Evolutionary conservation across 1,140 invertebrate genomes (phyloP).

Genomic region (Apis laboriosa): DNA sequence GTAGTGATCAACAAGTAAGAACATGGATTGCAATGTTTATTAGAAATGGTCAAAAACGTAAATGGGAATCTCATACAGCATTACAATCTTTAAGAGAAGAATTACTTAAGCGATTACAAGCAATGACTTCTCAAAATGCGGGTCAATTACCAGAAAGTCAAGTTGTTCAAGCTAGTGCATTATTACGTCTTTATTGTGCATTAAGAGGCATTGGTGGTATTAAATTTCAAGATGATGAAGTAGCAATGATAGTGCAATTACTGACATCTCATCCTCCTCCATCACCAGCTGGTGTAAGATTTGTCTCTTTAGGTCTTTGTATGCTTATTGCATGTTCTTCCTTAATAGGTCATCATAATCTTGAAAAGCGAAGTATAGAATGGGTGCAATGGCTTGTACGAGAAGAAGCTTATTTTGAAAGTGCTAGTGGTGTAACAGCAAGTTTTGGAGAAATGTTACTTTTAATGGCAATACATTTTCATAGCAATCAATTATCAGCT

Average conservation of each 20-base stretch:
- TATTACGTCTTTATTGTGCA: constrained; percentile 94
- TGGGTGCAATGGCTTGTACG: constrained; percentile 97
- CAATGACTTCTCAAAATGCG: constrained; percentile 82
- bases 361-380: constrained; percentile 94
- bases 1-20: constrained; percentile 93
- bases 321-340: constrained; percentile 97
- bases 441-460: constrained; percentile 98
- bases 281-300: constrained; percentile 93
- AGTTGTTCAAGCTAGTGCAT: constrained; percentile 90
- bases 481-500: constrained; percentile 94
- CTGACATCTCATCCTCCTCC: constrained; percentile 95
- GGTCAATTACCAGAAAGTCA: constrained; percentile 84
- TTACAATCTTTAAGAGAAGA: constrained; percentile 90
- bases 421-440: constrained; percentile 88
- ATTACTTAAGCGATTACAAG: constrained; percentile 86
- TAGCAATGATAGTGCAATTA: constrained; percentile 90
- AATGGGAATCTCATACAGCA: constrained; percentile 87
- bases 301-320: constrained; percentile 95
- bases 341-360: constrained; percentile 88
- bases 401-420: constrained; percentile 93
- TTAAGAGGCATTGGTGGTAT: constrained; percentile 95
- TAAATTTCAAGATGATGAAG: constrained; percentile 97
- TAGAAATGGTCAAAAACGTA: constrained; percentile 94
- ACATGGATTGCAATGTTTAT: constrained; percentile 97
- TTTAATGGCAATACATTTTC: constrained; percentile 97